Evolutionary conservation across 2,113 vertebrate genomes (phyloP).

Genomic region (Hucho hucho): DNA sequence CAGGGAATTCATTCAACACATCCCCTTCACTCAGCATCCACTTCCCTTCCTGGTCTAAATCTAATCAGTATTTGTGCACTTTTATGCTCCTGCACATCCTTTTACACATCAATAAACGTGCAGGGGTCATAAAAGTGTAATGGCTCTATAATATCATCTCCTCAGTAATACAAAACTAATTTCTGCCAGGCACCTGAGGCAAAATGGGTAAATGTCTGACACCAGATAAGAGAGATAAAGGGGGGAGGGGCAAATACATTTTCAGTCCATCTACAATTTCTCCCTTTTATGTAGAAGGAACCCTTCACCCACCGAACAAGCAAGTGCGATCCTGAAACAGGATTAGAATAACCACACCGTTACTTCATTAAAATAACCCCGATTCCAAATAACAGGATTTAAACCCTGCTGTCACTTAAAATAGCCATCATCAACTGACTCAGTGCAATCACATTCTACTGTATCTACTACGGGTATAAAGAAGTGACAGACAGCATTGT

Average conservation of each 20-base stretch:
- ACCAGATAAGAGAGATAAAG: conserved; percentile 25
- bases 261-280: conserved; percentile 25
- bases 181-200: conserved; percentile 34
- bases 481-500: background rate
- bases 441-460: background rate
- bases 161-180: conserved; percentile 37
- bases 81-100: conserved; percentile 18
- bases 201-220: conserved; percentile 51
- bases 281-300: background rate
- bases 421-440: background rate
- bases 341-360: background rate
- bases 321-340: background rate
- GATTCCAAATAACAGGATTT: background rate
- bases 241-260: conserved; percentile 5
- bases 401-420: conserved; percentile 1
- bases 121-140: conserved; percentile 41
- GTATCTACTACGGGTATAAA: background rate
- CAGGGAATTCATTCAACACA: background rate
- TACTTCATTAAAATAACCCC: background rate
- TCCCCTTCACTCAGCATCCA: background rate
- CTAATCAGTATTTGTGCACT: conserved; percentile 20
- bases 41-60: conserved; percentile 15
- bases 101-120: conserved; percentile 35
- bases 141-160: conserved; percentile 51
- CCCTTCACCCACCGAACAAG: background rate